Evolutionary conservation across 2,888 invertebrate species (phyloP).

Genomic region (Epinotia bilunana): DNA sequence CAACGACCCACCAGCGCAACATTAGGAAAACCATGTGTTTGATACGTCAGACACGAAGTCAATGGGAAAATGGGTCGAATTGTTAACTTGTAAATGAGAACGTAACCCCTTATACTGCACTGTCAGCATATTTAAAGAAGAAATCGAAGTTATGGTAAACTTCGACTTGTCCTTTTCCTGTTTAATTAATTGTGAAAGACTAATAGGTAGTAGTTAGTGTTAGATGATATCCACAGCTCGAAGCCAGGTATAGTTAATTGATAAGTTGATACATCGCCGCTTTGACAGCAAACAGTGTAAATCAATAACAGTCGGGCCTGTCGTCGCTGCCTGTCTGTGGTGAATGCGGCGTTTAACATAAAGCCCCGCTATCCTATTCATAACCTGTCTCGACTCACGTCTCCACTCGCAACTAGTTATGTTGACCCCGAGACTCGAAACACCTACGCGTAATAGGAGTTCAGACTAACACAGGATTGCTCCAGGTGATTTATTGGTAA

Average conservation of each 20-base stretch:
- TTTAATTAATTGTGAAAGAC: constrained; percentile 9
- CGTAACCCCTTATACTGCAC: background rate
- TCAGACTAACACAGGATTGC: background rate
- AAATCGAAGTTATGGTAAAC: background rate
- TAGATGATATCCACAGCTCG: constrained; percentile 26
- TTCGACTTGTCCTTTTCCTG: background rate
- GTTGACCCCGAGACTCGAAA: background rate
- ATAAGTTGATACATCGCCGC: constrained; percentile 50
- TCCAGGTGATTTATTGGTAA: background rate
- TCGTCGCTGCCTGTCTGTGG: constrained; percentile 37
- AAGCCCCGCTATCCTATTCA: constrained; percentile 1
- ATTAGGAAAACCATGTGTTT: constrained; percentile 64
- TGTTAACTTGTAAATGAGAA: constrained; percentile 9
- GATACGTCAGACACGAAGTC: constrained; percentile 50
- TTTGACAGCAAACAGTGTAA: constrained; percentile 50
- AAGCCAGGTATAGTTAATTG: constrained; percentile 26
- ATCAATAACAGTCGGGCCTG: constrained; percentile 52
- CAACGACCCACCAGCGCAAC: constrained; percentile 69
- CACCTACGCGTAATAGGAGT: background rate
- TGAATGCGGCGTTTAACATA: constrained; percentile 29
- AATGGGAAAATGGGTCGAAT: constrained; percentile 43
- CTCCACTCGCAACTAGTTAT: background rate
- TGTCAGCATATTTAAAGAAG: background rate
- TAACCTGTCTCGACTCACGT: background rate
- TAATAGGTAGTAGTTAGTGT: constrained; percentile 10